Evolutionary conservation across 2,888 invertebrate genomes (phyloP), one percentile per base, ranked within the genome.

Genomic region (Scelioninae gen. 1): DNA sequence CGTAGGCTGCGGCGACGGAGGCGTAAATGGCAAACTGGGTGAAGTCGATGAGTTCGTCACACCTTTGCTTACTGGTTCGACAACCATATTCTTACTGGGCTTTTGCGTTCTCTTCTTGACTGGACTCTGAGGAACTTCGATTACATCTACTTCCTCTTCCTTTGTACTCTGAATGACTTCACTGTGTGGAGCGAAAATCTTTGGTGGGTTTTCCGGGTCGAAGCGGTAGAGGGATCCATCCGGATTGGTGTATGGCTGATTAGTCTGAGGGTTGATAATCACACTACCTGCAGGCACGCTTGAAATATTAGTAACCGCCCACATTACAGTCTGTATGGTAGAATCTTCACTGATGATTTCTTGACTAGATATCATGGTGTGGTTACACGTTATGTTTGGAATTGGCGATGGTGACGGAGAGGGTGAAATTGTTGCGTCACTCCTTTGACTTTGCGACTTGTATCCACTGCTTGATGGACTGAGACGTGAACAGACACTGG

Each of bases 221-320:
- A 95, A 96, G 83, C 95, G 95, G 91, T 97, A 97, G 13, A 96
- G 92, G 0, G 94, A 94, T 13, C 97, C 97, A 89, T 97, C 97
- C 0, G 95, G 93, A 89, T 97, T 97, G 53, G 95, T 95, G 56
- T 95, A 94, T 0, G 96, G 95, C 66, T 95, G 95, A 7, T 96
- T 96, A 60, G 95, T 96, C 94, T 96, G 92, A 29, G 98, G 98
- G 92, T 98, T 96, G 91, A 98, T 97, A 88, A 98, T 96, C 88
- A 98, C 93, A 87, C 97, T 97, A 81, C 98, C 98, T 72, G 95
- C 94, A 63, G 98, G 98, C 81, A 98, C 97, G 85, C 95, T 95
- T 49, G 96, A 95, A 92, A 97, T 94, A 93, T 96, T 96, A 38
- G 97, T 96, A 66, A 98, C 97, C 63, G 97, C 97, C 97, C 98